Base-by-base conservation (phyloP, 2,797 vertebrate species). In the Crax fasciolata region DNA sequence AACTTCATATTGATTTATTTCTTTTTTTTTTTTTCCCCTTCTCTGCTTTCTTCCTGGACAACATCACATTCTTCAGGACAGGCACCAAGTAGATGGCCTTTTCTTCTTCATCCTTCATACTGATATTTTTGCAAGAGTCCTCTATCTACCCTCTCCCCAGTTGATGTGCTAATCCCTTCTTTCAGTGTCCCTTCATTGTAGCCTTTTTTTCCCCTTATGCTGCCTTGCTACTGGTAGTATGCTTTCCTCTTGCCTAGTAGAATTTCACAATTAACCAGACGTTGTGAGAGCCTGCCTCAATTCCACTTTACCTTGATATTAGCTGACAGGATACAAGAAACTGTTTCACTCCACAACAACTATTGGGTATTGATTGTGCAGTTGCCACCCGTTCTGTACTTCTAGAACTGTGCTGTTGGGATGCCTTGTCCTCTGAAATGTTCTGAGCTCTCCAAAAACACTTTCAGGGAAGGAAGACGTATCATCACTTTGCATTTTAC, bases 1-100 rank as follows among this genome's bases (percentile, higher is more conserved):
- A 94, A 70, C 90, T 97, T 91, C 75, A 68, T 81, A 76, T 78
- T 89, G 87, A 85, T 96, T 93, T 91, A 0, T 96, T 96, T 93
- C 74, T 92, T 92, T 89, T 49, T 77, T 91, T 90, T 55, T 52
- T 28, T 54, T 54, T 54, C 18, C 18, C 38, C 48, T 87, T 87
- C 68, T 70, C 81, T 63, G 66, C 63, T 85, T 76, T 93, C 85
- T 93, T 93, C 63, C 76, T 81, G 38, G 55, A 43, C 0, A 0
- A 84, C 76, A 49, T 57, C 86, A 57, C 59, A 51, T 90, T 39
- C 48, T 79, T 90, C 32, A 28, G 74, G 91, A 84, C n/a, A 83
- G 65, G 52, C 84, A 72, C 62, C 75, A 89, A 54, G 71, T 84
- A 91, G 91, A 93, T 89, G 78, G 72, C 20, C 65, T 93, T 91